Base-by-base conservation (phyloP, 2,888 invertebrate species). In the Omphaloscelis lunosa region DNA sequence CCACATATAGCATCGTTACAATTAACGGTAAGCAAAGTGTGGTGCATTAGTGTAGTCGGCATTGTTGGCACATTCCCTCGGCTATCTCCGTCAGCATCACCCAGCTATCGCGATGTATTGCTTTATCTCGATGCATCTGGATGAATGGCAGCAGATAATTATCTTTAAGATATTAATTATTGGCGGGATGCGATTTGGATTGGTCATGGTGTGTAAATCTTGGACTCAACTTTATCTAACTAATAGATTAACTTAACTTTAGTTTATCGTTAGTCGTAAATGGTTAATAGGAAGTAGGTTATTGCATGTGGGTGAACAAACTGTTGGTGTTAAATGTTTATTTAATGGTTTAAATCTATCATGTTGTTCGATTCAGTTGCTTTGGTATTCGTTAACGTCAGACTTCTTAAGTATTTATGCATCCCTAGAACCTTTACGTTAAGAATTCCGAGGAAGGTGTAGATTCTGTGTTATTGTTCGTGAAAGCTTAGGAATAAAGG, bases 101-200 rank as follows among this genome's bases (percentile, higher is more conserved):
- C n/a, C 39, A 62, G 34, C 69, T 83, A 76, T 81, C 78, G 48
- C 58, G 51, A 63, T 66, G 66, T 78, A 86, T 80, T 75, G 53
- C 72, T 66, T 61, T 79, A 84, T 84, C 85, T 76, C 68, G 39
- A 82, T 66, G 71, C 80, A 75, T 79, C 69, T 75, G 70, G 61
- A 82, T 79, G 73, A 82, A 83, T 85, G 80, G 72, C 75, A 78
- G 78, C 62, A 20, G 77, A 84, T 84, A 77, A 77, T 71, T 70
- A 87, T 87, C 80, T 79, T 45, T 69, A 80, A 74, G 75, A 82
- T 79, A 83, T 88, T 86, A 83, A 88, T 81, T 87, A 86, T 70
- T 77, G 27, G 58, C 66, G 77, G 74, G 77, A 79, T 78, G 66
- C 74, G 27, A 75, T 77, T 72, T 34, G 69, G 69, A 85, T 78